A percentile compares a stretch with the other conserved stretches of the same genome.
Evolutionary conservation across 2,113 vertebrate species (phyloP).

Genomic region (Psophia crepitans): DNA sequence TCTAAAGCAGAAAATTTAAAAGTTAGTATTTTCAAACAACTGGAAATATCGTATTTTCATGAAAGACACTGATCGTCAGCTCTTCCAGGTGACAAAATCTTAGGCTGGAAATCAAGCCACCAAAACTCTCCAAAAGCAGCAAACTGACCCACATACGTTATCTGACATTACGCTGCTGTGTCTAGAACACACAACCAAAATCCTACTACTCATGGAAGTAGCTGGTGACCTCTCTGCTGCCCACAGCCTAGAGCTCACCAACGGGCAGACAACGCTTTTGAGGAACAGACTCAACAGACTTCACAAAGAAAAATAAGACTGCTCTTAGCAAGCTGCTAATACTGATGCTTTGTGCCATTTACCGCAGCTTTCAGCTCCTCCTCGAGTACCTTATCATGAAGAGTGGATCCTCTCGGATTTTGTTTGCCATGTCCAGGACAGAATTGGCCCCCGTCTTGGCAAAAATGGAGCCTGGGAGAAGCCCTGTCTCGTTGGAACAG

Average conservation of each 20-base stretch:
- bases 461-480: slow-evolving; percentile 93
- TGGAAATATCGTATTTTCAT: background rate
- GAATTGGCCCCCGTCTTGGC: slow-evolving; percentile 79
- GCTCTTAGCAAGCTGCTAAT: fast-evolving
- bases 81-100: background rate
- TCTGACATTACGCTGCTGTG: fast-evolving
- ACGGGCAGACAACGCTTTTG: fast-evolving
- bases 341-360: background rate
- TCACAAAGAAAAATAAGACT: no score
- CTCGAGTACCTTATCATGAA: slow-evolving; percentile 88
- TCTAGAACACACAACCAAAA: background rate
- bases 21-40: background rate
- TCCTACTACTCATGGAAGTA: fast-evolving
- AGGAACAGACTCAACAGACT: no score
- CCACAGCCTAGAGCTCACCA: background rate
- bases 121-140: background rate
- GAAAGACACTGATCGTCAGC: no score
- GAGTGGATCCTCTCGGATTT: slow-evolving; percentile 94
- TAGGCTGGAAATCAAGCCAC: background rate
- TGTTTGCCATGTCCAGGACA: slow-evolving; percentile 90
- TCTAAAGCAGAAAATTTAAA: slow-evolving; percentile 61
- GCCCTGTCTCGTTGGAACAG: slow-evolving; percentile 85
- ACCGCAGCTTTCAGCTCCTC: no score
- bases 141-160: background rate
- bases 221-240: background rate